These are phyloP conservation scores for Cyanistes caeruleus DNA, from an alignment of 2,113 vertebrate species.

Conservation along the genomic window DNA sequence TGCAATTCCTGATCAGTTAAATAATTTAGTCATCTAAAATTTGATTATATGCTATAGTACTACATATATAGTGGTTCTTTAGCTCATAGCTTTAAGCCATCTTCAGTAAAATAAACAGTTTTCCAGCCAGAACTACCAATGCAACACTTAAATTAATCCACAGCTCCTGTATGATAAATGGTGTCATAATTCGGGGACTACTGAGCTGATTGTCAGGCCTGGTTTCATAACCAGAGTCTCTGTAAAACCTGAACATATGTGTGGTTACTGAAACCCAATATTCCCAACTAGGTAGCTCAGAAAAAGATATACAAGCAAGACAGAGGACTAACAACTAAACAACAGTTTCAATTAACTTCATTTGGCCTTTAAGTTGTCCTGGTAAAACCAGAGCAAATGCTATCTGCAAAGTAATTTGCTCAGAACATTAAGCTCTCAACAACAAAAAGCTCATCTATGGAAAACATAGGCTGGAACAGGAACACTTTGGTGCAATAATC, in stretches of 20 bases:
- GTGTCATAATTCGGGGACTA: neutral
- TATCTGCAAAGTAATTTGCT: neutral
- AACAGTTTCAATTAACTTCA: neutral
- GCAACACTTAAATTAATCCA: neutral
- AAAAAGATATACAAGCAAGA: neutral
- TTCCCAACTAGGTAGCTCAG: neutral
- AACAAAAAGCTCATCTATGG: neutral
- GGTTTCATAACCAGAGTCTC: neutral
- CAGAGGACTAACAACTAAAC: neutral
- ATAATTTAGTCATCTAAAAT: neutral
- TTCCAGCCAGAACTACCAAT: neutral
- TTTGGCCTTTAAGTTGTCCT: neutral
- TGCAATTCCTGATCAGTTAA: neutral
- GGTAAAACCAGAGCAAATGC: neutral
- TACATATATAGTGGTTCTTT: neutral
- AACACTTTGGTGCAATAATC: neutral
- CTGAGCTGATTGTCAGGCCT: neutral
- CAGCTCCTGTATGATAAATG: neutral
- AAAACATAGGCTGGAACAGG: neutral
- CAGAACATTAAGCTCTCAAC: neutral
- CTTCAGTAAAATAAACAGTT: neutral
- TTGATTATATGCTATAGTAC: neutral
- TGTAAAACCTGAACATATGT: fast-evolving
- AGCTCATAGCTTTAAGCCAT: neutral
- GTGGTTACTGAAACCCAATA: neutral